phyloP scores from a whole-genome alignment of 1,140 invertebrate genomes.

The Armadillidium nasatum region DNA sequence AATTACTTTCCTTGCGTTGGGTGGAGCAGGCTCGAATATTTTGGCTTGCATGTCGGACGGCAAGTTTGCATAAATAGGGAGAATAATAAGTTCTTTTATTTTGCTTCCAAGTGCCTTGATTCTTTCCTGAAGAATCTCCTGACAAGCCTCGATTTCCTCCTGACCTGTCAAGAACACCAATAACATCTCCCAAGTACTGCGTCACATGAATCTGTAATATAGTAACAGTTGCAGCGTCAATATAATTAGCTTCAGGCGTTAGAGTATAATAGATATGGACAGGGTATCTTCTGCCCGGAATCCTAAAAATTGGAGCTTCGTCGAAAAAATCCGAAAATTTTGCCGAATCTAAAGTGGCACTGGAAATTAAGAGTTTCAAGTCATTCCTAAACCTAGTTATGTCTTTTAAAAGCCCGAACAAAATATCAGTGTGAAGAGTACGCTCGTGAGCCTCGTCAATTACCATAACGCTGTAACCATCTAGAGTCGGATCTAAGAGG shows the following conservation, averaged over 20 bases:
- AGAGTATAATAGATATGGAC: conserved; percentile 99
- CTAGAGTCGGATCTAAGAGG: conserved; percentile 91
- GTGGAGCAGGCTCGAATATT: conserved; percentile 93
- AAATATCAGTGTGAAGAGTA: conserved; percentile 94
- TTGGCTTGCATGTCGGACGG: conserved; percentile 98
- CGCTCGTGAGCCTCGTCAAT: conserved; percentile 99
- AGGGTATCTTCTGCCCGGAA: conserved; percentile 77
- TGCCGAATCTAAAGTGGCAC: conserved; percentile 94
- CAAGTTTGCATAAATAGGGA: conserved; percentile 97
- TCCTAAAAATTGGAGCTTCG: conserved; percentile 94
- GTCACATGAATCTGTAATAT: conserved; percentile 96
- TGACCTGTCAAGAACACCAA: conserved; percentile 93
- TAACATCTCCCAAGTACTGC: conserved; percentile 89
- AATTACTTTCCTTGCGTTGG: conserved; percentile 89
- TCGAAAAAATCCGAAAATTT: conserved; percentile 99
- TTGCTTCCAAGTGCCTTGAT: conserved; percentile 84
- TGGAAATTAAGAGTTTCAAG: conserved; percentile 93
- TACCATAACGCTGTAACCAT: conserved; percentile 92
- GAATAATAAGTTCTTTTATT: conserved; percentile 85
- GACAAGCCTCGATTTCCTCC: conserved; percentile 93
- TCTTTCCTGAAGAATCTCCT: conserved; percentile 86
- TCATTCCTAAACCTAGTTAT: conserved; percentile 90
- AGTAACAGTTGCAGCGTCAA: conserved; percentile 94
- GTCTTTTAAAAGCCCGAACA: conserved; percentile 98
- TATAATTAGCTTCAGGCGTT: conserved; percentile 96